These are phyloP conservation scores for Scylla paramamosain DNA, from an alignment of 1,140 invertebrate genomes.

Conservation along the genomic window DNA sequence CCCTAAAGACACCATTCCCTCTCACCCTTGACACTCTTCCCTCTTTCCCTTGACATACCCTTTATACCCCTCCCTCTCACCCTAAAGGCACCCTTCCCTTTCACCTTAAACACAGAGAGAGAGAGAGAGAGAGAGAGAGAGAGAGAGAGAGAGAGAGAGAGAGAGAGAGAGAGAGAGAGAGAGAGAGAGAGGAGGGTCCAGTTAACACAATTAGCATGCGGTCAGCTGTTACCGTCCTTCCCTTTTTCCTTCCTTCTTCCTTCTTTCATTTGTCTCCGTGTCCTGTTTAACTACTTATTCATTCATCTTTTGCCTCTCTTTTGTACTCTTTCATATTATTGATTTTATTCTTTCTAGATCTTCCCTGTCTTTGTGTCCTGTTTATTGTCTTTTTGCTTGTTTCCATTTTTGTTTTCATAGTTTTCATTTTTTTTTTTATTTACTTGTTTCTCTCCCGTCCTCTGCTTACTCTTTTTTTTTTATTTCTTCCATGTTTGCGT, in stretches of 20 bases:
- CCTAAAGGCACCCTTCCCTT: not conserved
- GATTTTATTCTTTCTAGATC: not conserved
- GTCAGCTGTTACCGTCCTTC: too few relatives aligned
- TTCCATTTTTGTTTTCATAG: not conserved
- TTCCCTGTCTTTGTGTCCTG: not conserved
- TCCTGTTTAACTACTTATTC: not conserved
- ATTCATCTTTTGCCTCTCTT: not conserved
- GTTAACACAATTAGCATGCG: not conserved
- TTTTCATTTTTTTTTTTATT: not conserved
- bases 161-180: too few relatives aligned
- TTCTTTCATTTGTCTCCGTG: not conserved
- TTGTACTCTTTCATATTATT: not conserved
- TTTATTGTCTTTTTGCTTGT: not conserved
- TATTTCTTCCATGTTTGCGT: not conserved
- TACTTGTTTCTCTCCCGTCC: not conserved
- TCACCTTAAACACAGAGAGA: not conserved
- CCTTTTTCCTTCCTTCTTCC: not conserved
- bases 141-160: too few relatives aligned
- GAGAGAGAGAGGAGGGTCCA: not conserved
- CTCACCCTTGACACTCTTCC: too few relatives aligned
- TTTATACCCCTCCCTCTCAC: too few relatives aligned
- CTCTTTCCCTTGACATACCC: too few relatives aligned
- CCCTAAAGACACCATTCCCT: too few relatives aligned
- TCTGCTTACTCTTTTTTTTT: not conserved
- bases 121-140: too few relatives aligned